Conservation (phyloP, 2,113 vertebrate genomes). For the Myrmophylax atrothorax region DNA sequence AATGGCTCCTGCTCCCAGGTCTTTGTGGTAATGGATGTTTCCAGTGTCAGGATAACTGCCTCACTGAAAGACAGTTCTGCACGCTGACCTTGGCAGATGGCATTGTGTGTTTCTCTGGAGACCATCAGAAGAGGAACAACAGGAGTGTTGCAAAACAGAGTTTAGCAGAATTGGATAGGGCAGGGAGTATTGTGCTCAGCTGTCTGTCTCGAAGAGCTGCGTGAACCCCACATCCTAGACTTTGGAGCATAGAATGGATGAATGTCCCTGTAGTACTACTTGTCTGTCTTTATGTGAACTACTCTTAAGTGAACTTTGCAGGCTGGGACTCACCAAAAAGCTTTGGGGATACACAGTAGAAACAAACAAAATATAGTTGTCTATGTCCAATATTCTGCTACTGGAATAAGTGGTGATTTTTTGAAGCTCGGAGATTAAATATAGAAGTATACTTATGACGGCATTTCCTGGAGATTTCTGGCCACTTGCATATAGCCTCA, state of each 20-base stretch:
- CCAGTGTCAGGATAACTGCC: not conserved
- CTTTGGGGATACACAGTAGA: not conserved
- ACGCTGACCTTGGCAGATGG: not conserved
- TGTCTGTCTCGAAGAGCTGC: not conserved
- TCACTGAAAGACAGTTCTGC: not conserved
- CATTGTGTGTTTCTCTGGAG: not conserved
- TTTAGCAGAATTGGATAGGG: not conserved
- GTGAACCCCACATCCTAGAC: not conserved
- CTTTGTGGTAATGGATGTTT: not conserved
- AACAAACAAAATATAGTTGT: not conserved
- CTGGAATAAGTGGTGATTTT: not conserved
- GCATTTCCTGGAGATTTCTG: slow-evolving; percentile 23
- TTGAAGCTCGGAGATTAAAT: not conserved
- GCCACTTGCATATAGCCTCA: not conserved
- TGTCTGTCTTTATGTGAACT: not conserved
- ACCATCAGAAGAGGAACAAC: not conserved
- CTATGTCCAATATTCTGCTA: not conserved
- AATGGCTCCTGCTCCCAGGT: not conserved
- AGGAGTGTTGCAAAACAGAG: not conserved
- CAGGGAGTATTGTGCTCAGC: not conserved
- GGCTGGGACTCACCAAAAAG: not conserved
- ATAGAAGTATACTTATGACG: not conserved
- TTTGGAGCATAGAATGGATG: not conserved
- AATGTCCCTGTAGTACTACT: not conserved
- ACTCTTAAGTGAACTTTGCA: not conserved